Base-by-base conservation (phyloP, 2,888 invertebrate species). In the Heliconius aoede region DNA sequence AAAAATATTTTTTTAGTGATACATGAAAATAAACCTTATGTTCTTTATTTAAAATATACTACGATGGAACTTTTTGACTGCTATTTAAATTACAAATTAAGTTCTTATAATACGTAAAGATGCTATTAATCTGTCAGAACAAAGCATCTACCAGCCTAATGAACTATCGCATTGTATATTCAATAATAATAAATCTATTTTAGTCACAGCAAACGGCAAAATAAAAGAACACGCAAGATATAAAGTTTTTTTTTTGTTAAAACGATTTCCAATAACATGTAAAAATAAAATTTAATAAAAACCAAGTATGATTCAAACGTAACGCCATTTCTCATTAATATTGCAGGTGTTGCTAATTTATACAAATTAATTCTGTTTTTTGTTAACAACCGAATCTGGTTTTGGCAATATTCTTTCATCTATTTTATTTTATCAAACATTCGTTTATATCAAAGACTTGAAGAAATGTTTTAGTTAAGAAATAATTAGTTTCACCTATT, bases 301-400 rank as follows among this genome's bases (percentile, higher is more conserved):
- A 65, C 36, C 65, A 36, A 32, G 69, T 64, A 64, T 60, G 64
- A 60, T 74, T 74, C 40, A 74, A 78, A 73, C 68, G 65, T 65
- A 75, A 76, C 68, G 40, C 84, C 83, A 84, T 84, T 82, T 85
- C 80, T 85, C 76, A 85, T 86, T 84, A 84, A 81, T 84, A 84
- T 82, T 88, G 87, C 89, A 90, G 88, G 88, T 90, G 89, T 87
- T 85, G 82, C 83, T 86, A 88, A 90, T 89, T 87, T 88, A 90
- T 88, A 84, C 86, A 86, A 87, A 89, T 86, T 77, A 81, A 86
- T 87, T 87, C 84, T 55, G 80, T 78, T 76, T 80, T 77, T 75
- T 79, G 73, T 75, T 76, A 75, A 73, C 73, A 69, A 65, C 46
- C 28, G 75, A 78, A 74, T 78, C 78, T 73, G 75, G 79, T 77